Evolutionary conservation across 1,140 invertebrate species (phyloP), one percentile per base, ranked within the genome.

Genomic region (Acromyrmex charruanus): DNA sequence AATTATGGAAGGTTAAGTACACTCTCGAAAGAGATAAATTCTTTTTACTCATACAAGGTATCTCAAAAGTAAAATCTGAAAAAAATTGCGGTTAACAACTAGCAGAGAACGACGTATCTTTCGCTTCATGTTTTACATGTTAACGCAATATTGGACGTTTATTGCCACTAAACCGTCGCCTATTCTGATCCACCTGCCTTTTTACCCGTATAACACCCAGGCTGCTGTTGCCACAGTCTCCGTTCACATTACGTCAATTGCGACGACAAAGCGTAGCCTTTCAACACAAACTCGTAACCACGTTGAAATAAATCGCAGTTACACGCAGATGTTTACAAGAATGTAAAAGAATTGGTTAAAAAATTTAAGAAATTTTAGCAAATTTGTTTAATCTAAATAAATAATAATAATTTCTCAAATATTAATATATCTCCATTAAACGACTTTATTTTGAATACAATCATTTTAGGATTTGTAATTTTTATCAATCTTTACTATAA

Each of bases 101-200:
- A n/a, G 25, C 18, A 25, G 58, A 16, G 44, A 61, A 49, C 39
- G 35, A 44, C 31, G 35, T 61, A 63, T 21, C 59, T 77, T 21
- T 59, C 39, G 74, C 58, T 5, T 77, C 75, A 63, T 44, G 39
- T 77, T 61, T 77, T 61, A 77, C 12, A 35, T 61, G 74, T 61
- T 63, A 61, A 63, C 75, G 35, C 39, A 53, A 72, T n/a, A 63
- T 63, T n/a, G 21, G 21, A 61, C 55, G 16, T 61, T 77, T 63
- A 77, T 63, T 44, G 58, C 21, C 39, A 25, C 39, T 77, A 63
- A 77, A 39, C 58, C 35, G 10, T 12, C 16, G 16, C 2, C 21
- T n/a, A 77, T 77, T 77, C 35, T 49, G 58, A 21, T 63, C 39
- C 58, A 77, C 75, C 58, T 63, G 75, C 58, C 39, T 39, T 49